Conservation (phyloP, 2,797 vertebrate species). For the Anabas testudineus region DNA sequence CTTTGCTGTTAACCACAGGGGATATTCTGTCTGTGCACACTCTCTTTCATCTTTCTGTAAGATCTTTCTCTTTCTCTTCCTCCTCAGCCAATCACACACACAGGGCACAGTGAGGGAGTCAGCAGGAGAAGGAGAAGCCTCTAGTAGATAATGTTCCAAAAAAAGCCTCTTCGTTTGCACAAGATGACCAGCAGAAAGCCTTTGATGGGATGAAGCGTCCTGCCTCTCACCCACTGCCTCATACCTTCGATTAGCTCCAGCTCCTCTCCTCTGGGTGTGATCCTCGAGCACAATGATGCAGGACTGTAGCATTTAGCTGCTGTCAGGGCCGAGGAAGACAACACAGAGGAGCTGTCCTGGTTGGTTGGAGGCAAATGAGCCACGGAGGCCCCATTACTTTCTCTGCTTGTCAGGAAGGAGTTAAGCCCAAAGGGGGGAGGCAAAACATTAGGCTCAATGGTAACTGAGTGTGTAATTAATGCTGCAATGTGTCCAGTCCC, state of each 20-base stretch:
- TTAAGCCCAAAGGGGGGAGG: constrained; percentile 74
- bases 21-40: constrained; percentile 74
- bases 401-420: constrained; percentile 86
- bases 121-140: constrained; percentile 71
- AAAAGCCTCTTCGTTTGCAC: constrained; percentile 77
- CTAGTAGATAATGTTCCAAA: constrained; percentile 73
- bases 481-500: constrained; percentile 91
- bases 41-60: constrained; percentile 66
- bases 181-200: constrained; percentile 61
- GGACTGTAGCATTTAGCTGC: constrained; percentile 68
- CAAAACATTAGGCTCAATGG: constrained; percentile 88
- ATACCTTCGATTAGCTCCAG: constrained; percentile 70
- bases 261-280: constrained; percentile 60
- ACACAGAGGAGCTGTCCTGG: constrained; percentile 73
- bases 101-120: constrained; percentile 67
- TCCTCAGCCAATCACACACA: constrained; percentile 61
- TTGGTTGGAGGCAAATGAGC: constrained; percentile 80
- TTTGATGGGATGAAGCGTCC: constrained; percentile 77
- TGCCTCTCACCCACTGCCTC: constrained; percentile 60
- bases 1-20: constrained; percentile 71
- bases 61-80: constrained; percentile 48
- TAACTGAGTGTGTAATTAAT: constrained; percentile 98
- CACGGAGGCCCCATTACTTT: constrained; percentile 83
- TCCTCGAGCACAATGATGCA: constrained; percentile 36
- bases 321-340: constrained; percentile 59